Evolutionary conservation across 2,888 invertebrate genomes (phyloP).

Genomic region (Pristionchus mayeri): DNA sequence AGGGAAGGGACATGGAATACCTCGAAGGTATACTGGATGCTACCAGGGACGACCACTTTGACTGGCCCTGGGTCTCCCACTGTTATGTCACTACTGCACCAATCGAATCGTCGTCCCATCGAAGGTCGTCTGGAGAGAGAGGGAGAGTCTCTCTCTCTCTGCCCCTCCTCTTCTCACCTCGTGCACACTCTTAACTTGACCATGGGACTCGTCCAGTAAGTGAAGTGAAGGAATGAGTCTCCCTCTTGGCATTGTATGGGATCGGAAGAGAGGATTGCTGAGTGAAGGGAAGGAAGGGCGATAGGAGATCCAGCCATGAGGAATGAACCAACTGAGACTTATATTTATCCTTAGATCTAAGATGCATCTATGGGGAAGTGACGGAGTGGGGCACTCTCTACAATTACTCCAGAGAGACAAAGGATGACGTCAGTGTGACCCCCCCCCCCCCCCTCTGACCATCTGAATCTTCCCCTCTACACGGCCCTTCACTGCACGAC

Average conservation of each 20-base stretch:
- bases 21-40: slow-evolving; percentile 65
- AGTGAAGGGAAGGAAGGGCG: slow-evolving; percentile 58
- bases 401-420: not conserved
- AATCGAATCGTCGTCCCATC: slow-evolving; percentile 62
- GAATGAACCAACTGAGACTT: slow-evolving; percentile 62
- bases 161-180: slow-evolving; percentile 50
- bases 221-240: slow-evolving; percentile 65
- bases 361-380: not conserved
- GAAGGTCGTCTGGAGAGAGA: slow-evolving; percentile 57
- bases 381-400: not conserved
- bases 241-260: slow-evolving; percentile 71
- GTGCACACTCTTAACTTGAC: slow-evolving; percentile 69
- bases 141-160: not conserved
- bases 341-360: not conserved
- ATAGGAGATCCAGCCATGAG: slow-evolving; percentile 65
- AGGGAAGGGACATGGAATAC: slow-evolving; percentile 49
- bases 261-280: slow-evolving; percentile 69
- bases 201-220: slow-evolving; percentile 69
- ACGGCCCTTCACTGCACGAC: slow-evolving; percentile 8
- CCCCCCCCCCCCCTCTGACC: not conserved
- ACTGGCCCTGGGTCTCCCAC: slow-evolving; percentile 65
- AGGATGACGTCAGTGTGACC: not conserved
- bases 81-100: slow-evolving; percentile 67
- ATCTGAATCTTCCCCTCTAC: not conserved
- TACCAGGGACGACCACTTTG: slow-evolving; percentile 67